Conservation (phyloP, 2,888 invertebrate species). For the Heliconius charithonia region DNA sequence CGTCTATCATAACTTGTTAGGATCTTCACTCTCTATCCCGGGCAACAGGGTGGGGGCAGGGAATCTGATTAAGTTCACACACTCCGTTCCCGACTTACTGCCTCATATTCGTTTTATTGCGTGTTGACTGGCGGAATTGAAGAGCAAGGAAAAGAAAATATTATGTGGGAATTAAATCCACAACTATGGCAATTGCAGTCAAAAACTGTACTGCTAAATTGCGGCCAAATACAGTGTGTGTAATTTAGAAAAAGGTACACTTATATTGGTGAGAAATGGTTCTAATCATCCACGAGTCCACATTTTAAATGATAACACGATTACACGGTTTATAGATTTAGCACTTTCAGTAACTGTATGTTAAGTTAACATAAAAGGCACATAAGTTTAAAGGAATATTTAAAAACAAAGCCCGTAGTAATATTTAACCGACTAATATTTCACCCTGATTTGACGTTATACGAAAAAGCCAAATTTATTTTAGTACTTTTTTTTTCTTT, state of each 20-base stretch:
- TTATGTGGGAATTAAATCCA: no score
- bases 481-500: no score
- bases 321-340: background rate
- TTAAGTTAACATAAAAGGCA: background rate
- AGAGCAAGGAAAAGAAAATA: background rate
- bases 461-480: no score
- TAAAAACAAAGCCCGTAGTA: background rate
- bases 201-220: no score
- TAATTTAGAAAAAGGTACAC: background rate
- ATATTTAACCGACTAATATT: background rate
- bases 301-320: background rate
- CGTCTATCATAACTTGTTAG: background rate
- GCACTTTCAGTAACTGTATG: background rate
- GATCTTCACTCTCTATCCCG: background rate
- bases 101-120: no score
- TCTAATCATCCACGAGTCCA: background rate
- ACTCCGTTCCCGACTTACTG: no score
- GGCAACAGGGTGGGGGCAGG: no score
- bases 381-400: background rate
- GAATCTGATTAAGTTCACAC: no score
- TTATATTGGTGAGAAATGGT: background rate
- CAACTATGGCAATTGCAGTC: no score
- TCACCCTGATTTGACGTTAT: no score
- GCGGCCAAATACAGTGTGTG: background rate
- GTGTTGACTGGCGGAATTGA: no score